Percentiles rank a stretch among this genome's conserved stretches.
Evolutionary conservation across 2,113 vertebrate genomes (phyloP).

Genomic region (Xenotilapia flavipinnis): DNA sequence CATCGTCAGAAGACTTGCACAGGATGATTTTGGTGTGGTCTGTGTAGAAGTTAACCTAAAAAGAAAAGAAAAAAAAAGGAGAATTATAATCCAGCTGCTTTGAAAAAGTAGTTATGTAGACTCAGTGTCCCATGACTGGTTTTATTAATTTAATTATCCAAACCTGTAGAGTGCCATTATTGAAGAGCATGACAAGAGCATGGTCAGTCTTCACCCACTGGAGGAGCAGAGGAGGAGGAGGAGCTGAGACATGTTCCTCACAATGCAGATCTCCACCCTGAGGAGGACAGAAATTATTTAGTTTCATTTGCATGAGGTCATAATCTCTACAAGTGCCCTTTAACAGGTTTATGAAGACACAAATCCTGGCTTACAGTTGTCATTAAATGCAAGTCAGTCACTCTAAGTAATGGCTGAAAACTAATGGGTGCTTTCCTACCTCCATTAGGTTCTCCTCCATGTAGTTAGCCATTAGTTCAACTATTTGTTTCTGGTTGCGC

Average conservation of each 20-base stretch:
- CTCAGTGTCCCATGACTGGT: background rate
- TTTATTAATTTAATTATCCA: background rate
- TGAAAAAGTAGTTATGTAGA: background rate
- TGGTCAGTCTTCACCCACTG: slow-evolving; percentile 98
- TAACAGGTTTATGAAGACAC: background rate
- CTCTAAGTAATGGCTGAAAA: background rate
- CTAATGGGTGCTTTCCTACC: slow-evolving; percentile 54
- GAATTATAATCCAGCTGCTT: background rate
- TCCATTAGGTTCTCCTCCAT: slow-evolving; percentile 98
- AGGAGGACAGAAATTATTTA: background rate
- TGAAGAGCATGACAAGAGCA: slow-evolving; percentile 96
- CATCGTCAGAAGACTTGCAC: slow-evolving; percentile 83
- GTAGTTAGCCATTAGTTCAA: slow-evolving; percentile 89
- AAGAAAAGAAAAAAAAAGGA: background rate
- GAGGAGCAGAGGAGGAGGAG: slow-evolving; percentile 79
- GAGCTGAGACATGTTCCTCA: slow-evolving; percentile 64
- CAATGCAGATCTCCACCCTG: slow-evolving; percentile 90
- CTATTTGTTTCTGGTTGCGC: slow-evolving; percentile 83
- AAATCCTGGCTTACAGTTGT: background rate
- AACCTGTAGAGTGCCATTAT: slow-evolving; percentile 91
- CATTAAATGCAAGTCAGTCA: background rate
- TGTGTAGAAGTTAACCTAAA: slow-evolving; percentile 93
- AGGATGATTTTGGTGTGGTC: slow-evolving; percentile 97
- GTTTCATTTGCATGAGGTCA: background rate
- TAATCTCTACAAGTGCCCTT: background rate